These are phyloP conservation scores for Sphinx pinastri DNA, from an alignment of 2,888 invertebrate species.

Conservation along the genomic window DNA sequence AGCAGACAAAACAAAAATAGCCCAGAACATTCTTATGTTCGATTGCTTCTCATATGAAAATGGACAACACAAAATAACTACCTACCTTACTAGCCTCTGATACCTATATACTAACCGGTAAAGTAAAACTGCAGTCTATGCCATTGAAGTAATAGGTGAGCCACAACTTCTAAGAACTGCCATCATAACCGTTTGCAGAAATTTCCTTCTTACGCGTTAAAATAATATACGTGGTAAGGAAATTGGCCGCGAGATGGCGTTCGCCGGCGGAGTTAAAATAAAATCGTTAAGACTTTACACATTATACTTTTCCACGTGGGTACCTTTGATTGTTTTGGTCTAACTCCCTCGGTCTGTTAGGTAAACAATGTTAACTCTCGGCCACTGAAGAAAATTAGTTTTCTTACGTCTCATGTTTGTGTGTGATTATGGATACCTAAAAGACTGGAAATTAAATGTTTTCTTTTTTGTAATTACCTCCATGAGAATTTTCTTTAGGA, in stretches of 20 bases:
- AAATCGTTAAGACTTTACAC: conserved; percentile 62
- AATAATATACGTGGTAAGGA: conserved; percentile 55
- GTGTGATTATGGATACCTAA: no score
- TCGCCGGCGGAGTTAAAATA: conserved; percentile 60
- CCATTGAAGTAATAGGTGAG: conserved; percentile 67
- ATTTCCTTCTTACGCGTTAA: conserved; percentile 64
- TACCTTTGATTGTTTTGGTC: conserved; percentile 35
- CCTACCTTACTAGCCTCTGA: background rate
- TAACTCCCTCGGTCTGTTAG: background rate
- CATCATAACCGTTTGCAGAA: conserved; percentile 65
- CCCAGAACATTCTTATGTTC: background rate
- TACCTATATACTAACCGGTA: conserved; percentile 32
- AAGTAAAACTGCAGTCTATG: conserved; percentile 44
- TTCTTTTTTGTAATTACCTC: no score
- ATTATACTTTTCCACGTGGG: conserved; percentile 53
- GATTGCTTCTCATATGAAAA: background rate
- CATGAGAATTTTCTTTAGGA: no score
- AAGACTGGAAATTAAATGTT: no score
- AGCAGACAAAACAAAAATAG: background rate
- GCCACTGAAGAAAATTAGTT: conserved; percentile 9
- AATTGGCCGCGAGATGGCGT: conserved; percentile 72
- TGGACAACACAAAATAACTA: background rate
- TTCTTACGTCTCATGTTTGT: conserved; percentile 1
- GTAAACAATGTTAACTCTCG: conserved; percentile 6
- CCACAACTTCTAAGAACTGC: conserved; percentile 66